Percentiles rank a stretch among this genome's conserved stretches.
These are phyloP conservation scores for Aethes cnicana DNA, from an alignment of 2,888 invertebrate genomes.

Conservation along the genomic window DNA sequence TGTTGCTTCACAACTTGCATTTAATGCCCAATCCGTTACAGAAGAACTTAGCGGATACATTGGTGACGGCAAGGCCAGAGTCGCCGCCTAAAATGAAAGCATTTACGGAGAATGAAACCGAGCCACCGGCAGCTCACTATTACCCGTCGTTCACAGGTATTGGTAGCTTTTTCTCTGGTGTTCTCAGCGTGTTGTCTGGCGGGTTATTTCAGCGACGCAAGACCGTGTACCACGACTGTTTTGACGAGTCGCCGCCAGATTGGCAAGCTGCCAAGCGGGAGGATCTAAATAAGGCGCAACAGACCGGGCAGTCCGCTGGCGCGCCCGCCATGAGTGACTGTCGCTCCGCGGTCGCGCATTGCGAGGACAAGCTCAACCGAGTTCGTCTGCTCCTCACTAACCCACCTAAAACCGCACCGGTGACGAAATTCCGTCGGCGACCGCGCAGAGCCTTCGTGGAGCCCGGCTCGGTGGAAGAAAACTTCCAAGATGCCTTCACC, in stretches of 20 bases:
- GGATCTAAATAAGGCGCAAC: conserved; percentile 25
- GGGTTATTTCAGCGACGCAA: conserved; percentile 58
- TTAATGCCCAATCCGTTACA: conserved; percentile 63
- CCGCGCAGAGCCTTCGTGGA: conserved; percentile 60
- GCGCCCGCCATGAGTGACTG: conserved; percentile 51
- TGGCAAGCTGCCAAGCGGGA: conserved; percentile 26
- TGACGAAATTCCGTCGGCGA: conserved; percentile 43
- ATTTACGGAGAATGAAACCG: conserved; percentile 26
- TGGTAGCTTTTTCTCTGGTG: conserved; percentile 60
- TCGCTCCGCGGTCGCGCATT: conserved; percentile 53
- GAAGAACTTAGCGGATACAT: conserved; percentile 69
- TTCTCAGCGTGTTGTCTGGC: conserved; percentile 59
- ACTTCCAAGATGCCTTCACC: conserved; percentile 65
- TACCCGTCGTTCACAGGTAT: conserved; percentile 54
- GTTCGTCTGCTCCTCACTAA: conserved; percentile 52
- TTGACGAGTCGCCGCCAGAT: conserved; percentile 43
- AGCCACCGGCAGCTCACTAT: conserved; percentile 33
- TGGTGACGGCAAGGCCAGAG: conserved; percentile 44
- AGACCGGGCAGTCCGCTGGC: conserved; percentile 11
- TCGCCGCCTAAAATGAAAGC: conserved; percentile 31
- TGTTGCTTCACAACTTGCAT: conserved; percentile 58
- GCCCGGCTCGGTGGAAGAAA: conserved; percentile 54
- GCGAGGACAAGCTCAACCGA: conserved; percentile 62
- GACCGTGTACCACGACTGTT: conserved; percentile 56
- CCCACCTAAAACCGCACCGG: conserved; percentile 42